Evolutionary conservation across 2,113 vertebrate species (phyloP), one percentile per base, ranked within the genome.

Genomic region (Barbus barbus): DNA sequence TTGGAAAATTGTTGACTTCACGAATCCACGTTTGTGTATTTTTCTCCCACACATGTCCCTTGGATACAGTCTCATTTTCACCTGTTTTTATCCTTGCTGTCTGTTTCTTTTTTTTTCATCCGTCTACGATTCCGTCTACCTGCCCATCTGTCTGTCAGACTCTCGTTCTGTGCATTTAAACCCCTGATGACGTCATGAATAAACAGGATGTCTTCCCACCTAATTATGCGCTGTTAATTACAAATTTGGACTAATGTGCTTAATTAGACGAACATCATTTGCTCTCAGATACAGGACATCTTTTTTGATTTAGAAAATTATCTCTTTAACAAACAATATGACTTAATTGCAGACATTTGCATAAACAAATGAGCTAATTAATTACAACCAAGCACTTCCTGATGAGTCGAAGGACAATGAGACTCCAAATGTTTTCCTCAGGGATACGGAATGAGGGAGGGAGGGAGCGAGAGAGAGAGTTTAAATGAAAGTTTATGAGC

Each of bases 361-460:
- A 90, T 91, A 90, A 90, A 89, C 89, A 90, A 90, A 91, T 90
- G 89, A 90, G 89, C 84, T 91, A 90, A 90, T 90, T 91, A 90
- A 90, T 90, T 91, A 89, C 89, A 86, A 88, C 78, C 84, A 90
- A 82, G 83, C 85, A 73, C 85, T 82, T 87, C 79, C 87, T 86
- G 89, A 90, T 88, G 89, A 90, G 85, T 86, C 73, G 82, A 67
- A 88, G 86, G 83, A 89, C 85, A 85, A 86, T 88, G 87, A 86
- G 85, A 83, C 81, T 81, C 46, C 76, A 26, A 51, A 81, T 76
- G 80, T 81, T 81, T 72, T 86, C 67, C 77, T 74, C 22, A 14
- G 84, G 63, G 75, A 81, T 63, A 14, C 36, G 24, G 75, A 48
- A 77, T 20, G 8, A 69, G 31, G 46, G 65, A 48, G 79, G 46